These are phyloP conservation scores for Sebastes variabilis DNA, from an alignment of 2,797 vertebrate genomes.

Conservation along the genomic window DNA sequence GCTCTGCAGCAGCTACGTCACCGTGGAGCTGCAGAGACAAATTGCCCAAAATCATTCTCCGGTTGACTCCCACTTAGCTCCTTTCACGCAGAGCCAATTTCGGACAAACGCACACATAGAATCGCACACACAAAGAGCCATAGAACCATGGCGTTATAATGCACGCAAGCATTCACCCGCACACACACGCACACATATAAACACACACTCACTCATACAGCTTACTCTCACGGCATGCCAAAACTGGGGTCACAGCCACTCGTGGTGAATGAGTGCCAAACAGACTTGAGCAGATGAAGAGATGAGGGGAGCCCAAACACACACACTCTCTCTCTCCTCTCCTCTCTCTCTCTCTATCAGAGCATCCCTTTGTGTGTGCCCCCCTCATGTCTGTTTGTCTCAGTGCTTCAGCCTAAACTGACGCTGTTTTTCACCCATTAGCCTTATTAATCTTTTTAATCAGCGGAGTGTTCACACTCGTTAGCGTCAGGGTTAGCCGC, in stretches of 20 bases:
- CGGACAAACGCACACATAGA: slow-evolving; percentile 17
- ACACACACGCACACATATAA: slow-evolving; percentile 5
- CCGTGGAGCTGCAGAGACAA: slow-evolving; percentile 44
- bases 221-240: slow-evolving; percentile 59
- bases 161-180: not conserved
- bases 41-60: slow-evolving; percentile 60
- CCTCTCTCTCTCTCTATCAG: slow-evolving; percentile 10
- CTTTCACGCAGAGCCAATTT: slow-evolving; percentile 53
- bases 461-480: slow-evolving; percentile 65
- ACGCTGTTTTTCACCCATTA: slow-evolving; percentile 70
- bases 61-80: slow-evolving; percentile 58
- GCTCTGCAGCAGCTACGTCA: slow-evolving; percentile 62
- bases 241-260: slow-evolving; percentile 69
- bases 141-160: not conserved
- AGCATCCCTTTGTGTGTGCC: slow-evolving; percentile 29
- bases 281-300: slow-evolving; percentile 66
- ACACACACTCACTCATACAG: slow-evolving; percentile 38
- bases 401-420: slow-evolving; percentile 52
- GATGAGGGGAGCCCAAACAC: slow-evolving; percentile 59
- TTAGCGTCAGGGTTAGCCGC: slow-evolving; percentile 57
- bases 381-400: slow-evolving; percentile 56
- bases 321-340: not conserved
- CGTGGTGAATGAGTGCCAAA: slow-evolving; percentile 66
- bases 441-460: slow-evolving; percentile 80
- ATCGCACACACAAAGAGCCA: not conserved